Conservation (phyloP, 2,113 vertebrate genomes). For the Serilophus lunatus region DNA sequence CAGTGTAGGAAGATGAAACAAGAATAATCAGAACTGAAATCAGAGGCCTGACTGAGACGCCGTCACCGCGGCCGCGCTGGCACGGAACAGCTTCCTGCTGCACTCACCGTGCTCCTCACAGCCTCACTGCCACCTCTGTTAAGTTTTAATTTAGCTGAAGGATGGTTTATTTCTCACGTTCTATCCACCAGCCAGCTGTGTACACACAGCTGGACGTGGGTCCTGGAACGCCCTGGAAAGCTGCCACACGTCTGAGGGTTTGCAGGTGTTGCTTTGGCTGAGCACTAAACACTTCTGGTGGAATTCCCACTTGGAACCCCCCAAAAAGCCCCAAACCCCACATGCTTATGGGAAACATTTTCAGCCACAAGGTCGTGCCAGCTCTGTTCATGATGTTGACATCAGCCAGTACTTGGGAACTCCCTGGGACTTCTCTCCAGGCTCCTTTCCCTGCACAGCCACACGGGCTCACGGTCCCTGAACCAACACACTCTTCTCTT, state of each 20-base stretch:
- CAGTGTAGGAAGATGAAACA: slow-evolving; percentile 15
- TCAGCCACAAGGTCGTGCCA: background rate
- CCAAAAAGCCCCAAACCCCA: background rate
- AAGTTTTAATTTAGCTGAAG: background rate
- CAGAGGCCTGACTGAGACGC: background rate
- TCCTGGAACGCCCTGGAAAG: background rate
- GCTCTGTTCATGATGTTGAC: background rate
- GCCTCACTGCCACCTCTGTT: background rate
- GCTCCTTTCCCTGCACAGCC: rapidly evolving
- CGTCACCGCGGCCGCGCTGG: rapidly evolving
- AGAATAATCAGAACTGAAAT: slow-evolving; percentile 33
- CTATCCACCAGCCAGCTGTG: background rate
- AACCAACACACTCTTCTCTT: background rate
- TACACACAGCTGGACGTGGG: background rate
- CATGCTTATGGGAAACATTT: background rate
- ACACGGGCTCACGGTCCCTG: rapidly evolving
- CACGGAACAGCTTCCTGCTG: background rate
- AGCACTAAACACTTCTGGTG: background rate
- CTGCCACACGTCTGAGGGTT: background rate
- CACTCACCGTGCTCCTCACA: rapidly evolving
- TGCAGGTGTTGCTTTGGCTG: background rate
- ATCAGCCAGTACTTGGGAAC: background rate
- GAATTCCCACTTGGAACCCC: background rate
- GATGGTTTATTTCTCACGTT: background rate
- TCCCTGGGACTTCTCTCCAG: background rate